Evolutionary conservation across 2,113 vertebrate genomes (phyloP).

Genomic region (Hylia prasina): DNA sequence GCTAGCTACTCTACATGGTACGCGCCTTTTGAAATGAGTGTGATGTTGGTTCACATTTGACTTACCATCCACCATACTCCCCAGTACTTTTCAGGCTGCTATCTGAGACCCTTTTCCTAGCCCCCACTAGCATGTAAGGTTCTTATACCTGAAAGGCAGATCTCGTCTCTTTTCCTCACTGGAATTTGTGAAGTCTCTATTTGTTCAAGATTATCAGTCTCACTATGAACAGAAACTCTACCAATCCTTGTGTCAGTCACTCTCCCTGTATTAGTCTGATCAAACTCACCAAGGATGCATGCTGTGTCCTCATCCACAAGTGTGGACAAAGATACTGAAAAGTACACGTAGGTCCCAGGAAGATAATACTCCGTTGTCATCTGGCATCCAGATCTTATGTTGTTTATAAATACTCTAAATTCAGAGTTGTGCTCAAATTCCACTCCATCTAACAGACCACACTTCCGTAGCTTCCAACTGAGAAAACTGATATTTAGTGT

Average conservation of each 20-base stretch:
- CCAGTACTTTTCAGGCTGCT: neutral
- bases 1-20: neutral
- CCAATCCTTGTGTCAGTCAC: neutral
- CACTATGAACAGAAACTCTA: neutral
- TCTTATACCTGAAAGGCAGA: neutral
- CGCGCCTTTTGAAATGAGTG: neutral
- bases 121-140: neutral
- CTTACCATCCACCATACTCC: neutral
- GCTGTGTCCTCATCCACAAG: neutral
- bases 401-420: fast-evolving
- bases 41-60: neutral
- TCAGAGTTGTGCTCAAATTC: neutral
- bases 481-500: neutral
- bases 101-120: neutral
- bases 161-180: neutral
- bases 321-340: neutral
- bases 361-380: neutral
- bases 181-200: neutral
- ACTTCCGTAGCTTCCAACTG: neutral
- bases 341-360: neutral
- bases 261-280: neutral
- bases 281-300: neutral
- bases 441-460: neutral
- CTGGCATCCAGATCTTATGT: neutral
- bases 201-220: neutral